phyloP scores from a whole-genome alignment of 2,888 invertebrate genomes.

The Cantharis flavilabris region DNA sequence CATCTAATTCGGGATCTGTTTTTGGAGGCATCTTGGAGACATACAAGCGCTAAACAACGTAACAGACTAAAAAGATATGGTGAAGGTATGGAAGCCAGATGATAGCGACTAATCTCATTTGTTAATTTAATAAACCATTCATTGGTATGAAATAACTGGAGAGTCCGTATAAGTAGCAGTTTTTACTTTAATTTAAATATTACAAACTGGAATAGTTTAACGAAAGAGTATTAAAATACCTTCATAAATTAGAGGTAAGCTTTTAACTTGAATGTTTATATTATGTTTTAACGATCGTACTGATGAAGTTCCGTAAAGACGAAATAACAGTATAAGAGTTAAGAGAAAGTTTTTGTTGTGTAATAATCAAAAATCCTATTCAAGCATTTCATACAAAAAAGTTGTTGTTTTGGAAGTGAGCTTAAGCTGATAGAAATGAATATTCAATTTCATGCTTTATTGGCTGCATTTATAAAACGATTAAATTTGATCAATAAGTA shows the following conservation, averaged over 20 bases:
- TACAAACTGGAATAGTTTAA: background rate
- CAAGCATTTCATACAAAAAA: background rate
- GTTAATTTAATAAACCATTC: conserved; percentile 28
- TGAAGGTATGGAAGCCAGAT: conserved; percentile 1
- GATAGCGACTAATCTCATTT: conserved; percentile 19
- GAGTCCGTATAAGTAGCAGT: background rate
- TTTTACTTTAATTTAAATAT: background rate
- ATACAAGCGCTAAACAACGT: background rate
- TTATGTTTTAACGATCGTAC: background rate
- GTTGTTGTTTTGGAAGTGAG: background rate
- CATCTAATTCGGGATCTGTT: conserved; percentile 79
- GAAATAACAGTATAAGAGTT: background rate
- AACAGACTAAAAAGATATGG: background rate
- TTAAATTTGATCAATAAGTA: no score
- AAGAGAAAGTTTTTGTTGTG: background rate
- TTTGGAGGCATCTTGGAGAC: conserved; percentile 71
- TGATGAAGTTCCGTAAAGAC: background rate
- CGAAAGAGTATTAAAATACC: background rate
- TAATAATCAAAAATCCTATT: background rate
- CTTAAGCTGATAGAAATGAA: background rate
- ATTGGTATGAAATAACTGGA: no score
- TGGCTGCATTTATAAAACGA: background rate
- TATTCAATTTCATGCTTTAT: background rate
- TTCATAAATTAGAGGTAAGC: no score
- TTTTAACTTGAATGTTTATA: no score